Percentiles rank a stretch among this genome's conserved stretches.
Evolutionary conservation across 1,140 invertebrate species (phyloP).

Genomic region (Mesaphorura yosii): DNA sequence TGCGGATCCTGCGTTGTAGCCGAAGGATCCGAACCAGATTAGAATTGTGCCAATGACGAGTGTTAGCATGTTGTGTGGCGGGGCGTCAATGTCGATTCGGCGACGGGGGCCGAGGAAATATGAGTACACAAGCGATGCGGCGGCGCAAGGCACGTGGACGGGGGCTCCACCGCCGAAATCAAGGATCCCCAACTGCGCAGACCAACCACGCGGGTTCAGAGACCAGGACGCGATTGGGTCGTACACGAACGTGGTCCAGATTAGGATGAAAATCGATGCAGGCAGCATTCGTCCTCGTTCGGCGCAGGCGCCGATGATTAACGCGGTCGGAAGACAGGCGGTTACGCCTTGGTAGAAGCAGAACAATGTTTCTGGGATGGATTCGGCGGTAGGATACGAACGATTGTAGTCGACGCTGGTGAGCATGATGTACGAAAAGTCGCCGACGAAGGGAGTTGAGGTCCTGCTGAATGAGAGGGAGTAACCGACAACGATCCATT

Average conservation of each 20-base stretch:
- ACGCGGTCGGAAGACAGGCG: not conserved
- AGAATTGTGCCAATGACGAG: constrained; percentile 1
- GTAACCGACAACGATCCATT: constrained; percentile 1
- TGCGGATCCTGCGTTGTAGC: not conserved
- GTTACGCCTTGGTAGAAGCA: constrained; percentile 10
- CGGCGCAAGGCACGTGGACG: constrained; percentile 5
- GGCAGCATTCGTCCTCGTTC: constrained; percentile 6
- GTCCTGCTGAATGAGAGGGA: not conserved
- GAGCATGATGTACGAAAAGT: not conserved
- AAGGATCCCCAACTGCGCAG: not conserved
- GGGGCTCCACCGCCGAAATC: constrained; percentile 12
- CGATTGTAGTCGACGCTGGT: not conserved
- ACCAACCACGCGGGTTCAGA: constrained; percentile 1
- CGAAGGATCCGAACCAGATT: constrained; percentile 9
- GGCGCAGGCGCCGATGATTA: not conserved
- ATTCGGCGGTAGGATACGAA: not conserved
- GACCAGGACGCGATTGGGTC: constrained; percentile 7
- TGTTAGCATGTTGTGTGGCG: constrained; percentile 3
- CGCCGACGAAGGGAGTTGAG: not conserved
- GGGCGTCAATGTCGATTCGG: not conserved
- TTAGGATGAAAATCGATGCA: constrained; percentile 1
- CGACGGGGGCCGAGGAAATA: not conserved
- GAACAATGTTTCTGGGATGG: constrained; percentile 4
- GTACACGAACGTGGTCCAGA: constrained; percentile 12
- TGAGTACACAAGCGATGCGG: not conserved